Conservation (phyloP, 2,113 vertebrate genomes). For the Tetrao urogallus region DNA sequence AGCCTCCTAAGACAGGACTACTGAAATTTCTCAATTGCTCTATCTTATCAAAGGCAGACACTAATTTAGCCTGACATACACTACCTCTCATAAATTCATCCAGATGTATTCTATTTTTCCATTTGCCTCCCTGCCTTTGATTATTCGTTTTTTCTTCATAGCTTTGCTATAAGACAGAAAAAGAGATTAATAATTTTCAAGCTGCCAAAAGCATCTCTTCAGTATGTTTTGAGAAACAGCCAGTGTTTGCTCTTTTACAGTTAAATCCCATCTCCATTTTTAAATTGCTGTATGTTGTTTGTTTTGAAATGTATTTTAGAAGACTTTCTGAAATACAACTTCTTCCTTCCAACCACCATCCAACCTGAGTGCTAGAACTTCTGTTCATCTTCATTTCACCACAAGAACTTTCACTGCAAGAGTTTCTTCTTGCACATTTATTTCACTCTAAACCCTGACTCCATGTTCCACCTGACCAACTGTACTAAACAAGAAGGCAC, state of each 20-base stretch:
- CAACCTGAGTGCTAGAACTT: neutral
- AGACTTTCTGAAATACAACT: neutral
- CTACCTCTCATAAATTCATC: constrained; percentile 10
- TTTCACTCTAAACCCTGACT: neutral
- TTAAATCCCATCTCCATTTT: neutral
- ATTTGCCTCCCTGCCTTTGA: constrained; percentile 3
- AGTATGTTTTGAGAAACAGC: neutral
- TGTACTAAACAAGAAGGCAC: neutral
- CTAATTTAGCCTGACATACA: constrained; percentile 9
- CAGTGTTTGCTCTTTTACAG: neutral
- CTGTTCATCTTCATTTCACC: neutral
- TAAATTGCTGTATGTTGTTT: neutral
- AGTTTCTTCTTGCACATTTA: neutral
- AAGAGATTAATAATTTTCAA: neutral
- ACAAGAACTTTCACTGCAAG: neutral
- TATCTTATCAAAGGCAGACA: constrained; percentile 21
- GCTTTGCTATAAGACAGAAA: neutral
- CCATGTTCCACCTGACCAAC: neutral
- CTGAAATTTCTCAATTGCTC: constrained; percentile 37
- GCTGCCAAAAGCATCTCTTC: neutral
- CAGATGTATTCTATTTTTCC: neutral
- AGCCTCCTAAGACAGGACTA: neutral
- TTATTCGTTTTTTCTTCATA: neutral
- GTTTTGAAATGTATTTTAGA: neutral
- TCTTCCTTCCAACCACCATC: neutral